A percentile compares a stretch with the other conserved stretches of the same genome.
Evolutionary conservation across 1,140 invertebrate species (phyloP).

Genomic region (Drosophila nigrodunni): DNA sequence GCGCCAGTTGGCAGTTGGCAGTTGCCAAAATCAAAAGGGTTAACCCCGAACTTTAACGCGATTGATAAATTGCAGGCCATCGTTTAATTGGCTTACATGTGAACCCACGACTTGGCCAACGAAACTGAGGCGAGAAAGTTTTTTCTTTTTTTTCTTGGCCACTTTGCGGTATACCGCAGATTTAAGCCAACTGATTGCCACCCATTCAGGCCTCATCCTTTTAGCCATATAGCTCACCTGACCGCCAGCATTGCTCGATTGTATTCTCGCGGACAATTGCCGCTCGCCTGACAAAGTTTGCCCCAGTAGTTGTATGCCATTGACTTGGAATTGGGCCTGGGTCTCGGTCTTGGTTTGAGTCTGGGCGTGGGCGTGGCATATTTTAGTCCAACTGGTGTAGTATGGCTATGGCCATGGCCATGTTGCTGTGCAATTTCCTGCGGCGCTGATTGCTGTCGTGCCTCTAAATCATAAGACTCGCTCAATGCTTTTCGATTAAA

Average conservation of each 20-base stretch:
- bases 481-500: constrained; percentile 73
- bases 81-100: constrained; percentile 58
- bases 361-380: constrained; percentile 55
- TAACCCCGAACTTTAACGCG: constrained; percentile 22
- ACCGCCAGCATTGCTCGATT: constrained; percentile 69
- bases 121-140: constrained; percentile 57
- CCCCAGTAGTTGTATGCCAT: constrained; percentile 57
- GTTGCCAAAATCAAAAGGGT: constrained; percentile 5
- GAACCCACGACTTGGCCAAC: constrained; percentile 26
- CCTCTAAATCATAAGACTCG: constrained; percentile 72
- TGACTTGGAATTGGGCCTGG: not conserved
- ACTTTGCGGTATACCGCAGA: not conserved
- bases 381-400: constrained; percentile 14
- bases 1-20: constrained; percentile 42
- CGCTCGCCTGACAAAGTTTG: constrained; percentile 55
- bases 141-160: constrained; percentile 35
- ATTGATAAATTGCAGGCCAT: constrained; percentile 49
- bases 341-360: constrained; percentile 13
- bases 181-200: constrained; percentile 38
- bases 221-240: constrained; percentile 54
- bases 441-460: constrained; percentile 67
- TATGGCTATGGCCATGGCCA: constrained; percentile 10
- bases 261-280: constrained; percentile 72
- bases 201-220: constrained; percentile 47
- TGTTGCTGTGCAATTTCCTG: constrained; percentile 67